phyloP scores from a whole-genome alignment of 2,888 invertebrate species.

The Agriopis leucophaearia region DNA sequence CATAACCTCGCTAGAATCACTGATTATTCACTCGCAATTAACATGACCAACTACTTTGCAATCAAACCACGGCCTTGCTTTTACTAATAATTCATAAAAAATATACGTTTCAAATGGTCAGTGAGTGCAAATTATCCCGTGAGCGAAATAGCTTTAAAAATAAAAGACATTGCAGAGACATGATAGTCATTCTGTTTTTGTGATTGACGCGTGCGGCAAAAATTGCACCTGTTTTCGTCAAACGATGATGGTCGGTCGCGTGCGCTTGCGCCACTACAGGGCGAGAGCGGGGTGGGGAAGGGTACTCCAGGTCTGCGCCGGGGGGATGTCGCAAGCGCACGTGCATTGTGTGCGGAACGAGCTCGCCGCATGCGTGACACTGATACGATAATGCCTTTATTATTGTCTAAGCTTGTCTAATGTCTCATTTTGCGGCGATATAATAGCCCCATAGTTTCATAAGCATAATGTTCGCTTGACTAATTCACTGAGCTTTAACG shows the following conservation, averaged over 20 bases:
- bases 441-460: background rate
- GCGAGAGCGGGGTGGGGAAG: background rate
- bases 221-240: slow-evolving; percentile 4
- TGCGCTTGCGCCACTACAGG: slow-evolving; percentile 16
- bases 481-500: background rate
- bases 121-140: background rate
- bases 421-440: slow-evolving; percentile 24
- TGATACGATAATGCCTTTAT: slow-evolving; percentile 22
- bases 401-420: slow-evolving; percentile 18
- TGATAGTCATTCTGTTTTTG: no score
- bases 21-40: slow-evolving; percentile 19
- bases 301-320: background rate
- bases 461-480: background rate
- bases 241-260: slow-evolving; percentile 1
- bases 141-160: background rate
- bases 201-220: background rate
- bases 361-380: slow-evolving; percentile 27
- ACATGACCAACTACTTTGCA: slow-evolving; percentile 14
- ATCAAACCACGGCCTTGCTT: slow-evolving; percentile 24
- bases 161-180: background rate
- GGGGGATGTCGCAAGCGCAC: slow-evolving; percentile 32
- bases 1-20: slow-evolving; percentile 21
- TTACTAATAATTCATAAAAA: slow-evolving; percentile 13
- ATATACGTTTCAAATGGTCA: background rate
- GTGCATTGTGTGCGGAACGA: slow-evolving; percentile 40